These are phyloP conservation scores for Phalloptychus januarius DNA, from an alignment of 2,797 vertebrate species.

Conservation along the genomic window DNA sequence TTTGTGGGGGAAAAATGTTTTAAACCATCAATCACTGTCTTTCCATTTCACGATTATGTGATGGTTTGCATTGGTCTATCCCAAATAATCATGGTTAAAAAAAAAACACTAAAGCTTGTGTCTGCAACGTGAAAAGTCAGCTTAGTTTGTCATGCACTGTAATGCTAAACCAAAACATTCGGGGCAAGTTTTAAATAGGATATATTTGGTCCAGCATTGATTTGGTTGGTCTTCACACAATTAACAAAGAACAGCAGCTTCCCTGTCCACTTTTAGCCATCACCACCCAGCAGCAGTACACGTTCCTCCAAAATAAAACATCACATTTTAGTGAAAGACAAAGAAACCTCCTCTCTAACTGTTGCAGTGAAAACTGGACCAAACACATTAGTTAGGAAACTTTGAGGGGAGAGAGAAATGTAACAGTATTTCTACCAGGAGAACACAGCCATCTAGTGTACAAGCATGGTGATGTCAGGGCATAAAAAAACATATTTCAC, in stretches of 20 bases:
- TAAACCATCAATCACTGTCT: neutral
- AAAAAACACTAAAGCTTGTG: neutral
- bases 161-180: neutral
- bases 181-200: neutral
- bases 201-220: neutral
- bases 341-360: neutral
- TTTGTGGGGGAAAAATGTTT: neutral
- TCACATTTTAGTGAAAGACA: slow-evolving; percentile 2
- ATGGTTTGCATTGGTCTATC: neutral
- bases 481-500: neutral
- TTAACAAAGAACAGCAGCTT: neutral
- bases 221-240: neutral
- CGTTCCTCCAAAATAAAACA: neutral
- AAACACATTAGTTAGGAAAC: slow-evolving; percentile 36
- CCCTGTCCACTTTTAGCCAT: neutral
- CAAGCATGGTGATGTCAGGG: slow-evolving; percentile 1
- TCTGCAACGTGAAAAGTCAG: neutral
- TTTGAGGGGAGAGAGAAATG: slow-evolving; percentile 18
- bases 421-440: slow-evolving; percentile 14
- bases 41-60: neutral
- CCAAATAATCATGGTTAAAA: neutral
- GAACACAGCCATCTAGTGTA: slow-evolving; percentile 63
- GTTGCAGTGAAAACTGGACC: slow-evolving; percentile 36
- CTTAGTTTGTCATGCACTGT: neutral
- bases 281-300: neutral